Evolutionary conservation across 2,888 invertebrate species (phyloP).

Genomic region (Ypsolopha scabrella): DNA sequence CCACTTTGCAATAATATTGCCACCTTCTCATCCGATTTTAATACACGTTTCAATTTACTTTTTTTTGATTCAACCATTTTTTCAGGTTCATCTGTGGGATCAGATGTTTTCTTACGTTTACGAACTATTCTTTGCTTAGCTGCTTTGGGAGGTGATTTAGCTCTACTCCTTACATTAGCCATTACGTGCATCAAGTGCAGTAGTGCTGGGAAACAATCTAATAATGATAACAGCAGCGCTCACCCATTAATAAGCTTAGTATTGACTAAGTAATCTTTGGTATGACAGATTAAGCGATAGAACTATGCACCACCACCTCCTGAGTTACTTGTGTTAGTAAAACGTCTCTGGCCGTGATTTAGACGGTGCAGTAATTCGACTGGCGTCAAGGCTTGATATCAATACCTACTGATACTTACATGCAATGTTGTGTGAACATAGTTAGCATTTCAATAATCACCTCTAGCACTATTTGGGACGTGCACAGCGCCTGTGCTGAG

Average conservation of each 20-base stretch:
- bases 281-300: not conserved
- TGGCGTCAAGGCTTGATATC: not conserved
- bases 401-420: conserved; percentile 35
- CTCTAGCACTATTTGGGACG: conserved; percentile 44
- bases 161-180: conserved; percentile 53
- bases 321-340: conserved; percentile 1
- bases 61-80: not conserved
- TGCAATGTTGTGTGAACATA: conserved; percentile 3
- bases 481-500: conserved; percentile 17
- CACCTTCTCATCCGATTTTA: conserved; percentile 25
- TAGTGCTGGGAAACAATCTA: not conserved
- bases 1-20: conserved; percentile 31
- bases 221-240: conserved; percentile 10
- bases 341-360: not conserved
- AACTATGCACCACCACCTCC: conserved; percentile 2
- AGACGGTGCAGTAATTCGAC: not conserved
- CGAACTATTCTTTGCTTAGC: not conserved
- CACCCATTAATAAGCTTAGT: conserved; percentile 40
- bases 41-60: conserved; percentile 3
- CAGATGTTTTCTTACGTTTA: conserved; percentile 15
- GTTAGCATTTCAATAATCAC: conserved; percentile 58
- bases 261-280: not conserved
- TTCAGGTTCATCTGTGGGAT: not conserved
- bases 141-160: not conserved
- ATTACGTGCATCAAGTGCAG: conserved; percentile 22